Evolutionary conservation across 2,113 vertebrate species (phyloP), one percentile per base, ranked within the genome.

Genomic region (Castor canadensis): DNA sequence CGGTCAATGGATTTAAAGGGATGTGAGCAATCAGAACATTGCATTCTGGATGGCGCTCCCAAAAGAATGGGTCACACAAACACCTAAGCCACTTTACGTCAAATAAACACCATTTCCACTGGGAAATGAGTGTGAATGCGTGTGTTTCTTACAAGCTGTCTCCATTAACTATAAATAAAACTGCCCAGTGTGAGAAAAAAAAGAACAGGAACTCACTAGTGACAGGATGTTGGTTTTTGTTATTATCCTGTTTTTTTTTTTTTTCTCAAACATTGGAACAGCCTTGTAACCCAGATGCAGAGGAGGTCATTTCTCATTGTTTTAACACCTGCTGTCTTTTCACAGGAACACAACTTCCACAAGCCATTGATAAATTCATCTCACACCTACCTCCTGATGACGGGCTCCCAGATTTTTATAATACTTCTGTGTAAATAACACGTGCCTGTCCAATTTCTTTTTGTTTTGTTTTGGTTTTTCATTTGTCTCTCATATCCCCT

Each of bases 171-270:
- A 99, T 98, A 98, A 99, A 99, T 98, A 99, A 97, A 96, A 69
- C 49, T 2, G 40, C 1, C 10, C 87, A 88, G 97, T 98, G 98
- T 98, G 98, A 98, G 98, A 98, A 98, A 96, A 94, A 94, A 98
- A 92, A 77, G 96, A 95, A 96, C 98, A 98, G 96, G 67, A 95
- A 62, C 95, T 96, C 75, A 62, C 85, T 85, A 91, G 89, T 75
- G 95, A 91, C 98, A 98, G 98, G 98, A 99, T 98, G 98, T 98
- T 98, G 98, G 97, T 35, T 52, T 93, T 85, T 97, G 93, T 97
- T 98, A 96, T 98, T 98, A 98, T 98, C 98, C 98, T 98, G 97
- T 98, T 98, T 98, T 75, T 96, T 98, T 96, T 96, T 98, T 98
- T 98, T 75, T 96, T 98, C 96, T 96, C 98, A 98, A 98, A 98